These are phyloP conservation scores for Gopherus flavomarginatus DNA, from an alignment of 2,113 vertebrate genomes.

Conservation along the genomic window DNA sequence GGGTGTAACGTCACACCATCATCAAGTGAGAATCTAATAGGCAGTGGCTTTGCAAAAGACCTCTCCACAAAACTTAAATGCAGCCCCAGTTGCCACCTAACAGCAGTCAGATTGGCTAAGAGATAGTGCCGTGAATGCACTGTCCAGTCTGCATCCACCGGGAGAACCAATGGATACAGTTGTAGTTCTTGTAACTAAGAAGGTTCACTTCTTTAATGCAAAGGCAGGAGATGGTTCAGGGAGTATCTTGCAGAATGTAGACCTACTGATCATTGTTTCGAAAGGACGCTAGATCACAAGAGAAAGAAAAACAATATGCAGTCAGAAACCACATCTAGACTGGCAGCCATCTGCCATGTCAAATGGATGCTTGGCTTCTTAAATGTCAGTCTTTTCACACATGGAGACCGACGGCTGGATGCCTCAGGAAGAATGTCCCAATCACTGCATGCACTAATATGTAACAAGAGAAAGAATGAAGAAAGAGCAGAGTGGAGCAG, in stretches of 20 bases:
- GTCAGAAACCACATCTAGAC: background rate
- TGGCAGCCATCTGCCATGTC: background rate
- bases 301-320: background rate
- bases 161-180: background rate
- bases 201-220: background rate
- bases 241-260: background rate
- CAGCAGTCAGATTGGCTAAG: background rate
- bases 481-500: background rate
- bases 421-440: rapidly evolving
- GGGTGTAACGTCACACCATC: too few relatives aligned
- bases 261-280: background rate
- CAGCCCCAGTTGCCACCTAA: too few relatives aligned
- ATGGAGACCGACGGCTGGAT: background rate
- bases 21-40: too few relatives aligned
- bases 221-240: background rate
- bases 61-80: too few relatives aligned
- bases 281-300: background rate
- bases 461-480: background rate
- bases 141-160: background rate
- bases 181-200: background rate
- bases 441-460: rapidly evolving
- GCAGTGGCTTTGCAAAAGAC: too few relatives aligned
- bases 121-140: background rate
- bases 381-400: background rate
- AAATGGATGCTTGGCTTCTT: background rate